Percentiles rank a stretch among this genome's conserved stretches.
Conservation (phyloP, 1,140 invertebrate genomes). For the Brachionus rotundiformis region DNA sequence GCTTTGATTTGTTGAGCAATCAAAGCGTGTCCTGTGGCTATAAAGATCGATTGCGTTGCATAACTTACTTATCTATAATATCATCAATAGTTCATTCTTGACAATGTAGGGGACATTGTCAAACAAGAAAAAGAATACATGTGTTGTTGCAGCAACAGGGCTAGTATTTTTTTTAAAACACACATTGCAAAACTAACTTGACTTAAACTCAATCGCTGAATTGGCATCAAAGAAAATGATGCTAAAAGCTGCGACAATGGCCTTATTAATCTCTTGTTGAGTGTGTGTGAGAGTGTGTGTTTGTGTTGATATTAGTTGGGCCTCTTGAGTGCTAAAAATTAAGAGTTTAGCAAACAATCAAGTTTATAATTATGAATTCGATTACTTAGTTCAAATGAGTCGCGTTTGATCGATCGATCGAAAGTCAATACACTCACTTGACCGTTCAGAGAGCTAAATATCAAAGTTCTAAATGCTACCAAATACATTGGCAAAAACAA, state of each 20-base stretch:
- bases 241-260: background rate
- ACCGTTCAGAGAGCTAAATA: background rate
- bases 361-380: conserved; percentile 19
- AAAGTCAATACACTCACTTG: conserved; percentile 20
- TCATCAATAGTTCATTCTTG: background rate
- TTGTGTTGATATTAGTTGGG: background rate
- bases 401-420: background rate
- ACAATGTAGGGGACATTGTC: background rate
- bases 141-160: no score
- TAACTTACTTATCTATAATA: background rate
- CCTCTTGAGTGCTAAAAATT: background rate
- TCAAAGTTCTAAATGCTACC: background rate
- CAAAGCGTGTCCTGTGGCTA: conserved; percentile 8
- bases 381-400: conserved; percentile 14
- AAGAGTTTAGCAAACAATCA: conserved; percentile 26
- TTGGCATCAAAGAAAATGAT: background rate
- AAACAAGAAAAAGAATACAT: no score
- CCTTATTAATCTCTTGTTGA: background rate
- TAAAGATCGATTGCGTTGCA: background rate
- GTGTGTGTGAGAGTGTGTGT: background rate
- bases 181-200: no score
- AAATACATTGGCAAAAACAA: background rate
- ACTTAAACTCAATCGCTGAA: no score
- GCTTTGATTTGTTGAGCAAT: background rate
- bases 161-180: no score